These are phyloP conservation scores for Erythrocercus mccallii DNA, from an alignment of 2,113 vertebrate species.

Conservation along the genomic window DNA sequence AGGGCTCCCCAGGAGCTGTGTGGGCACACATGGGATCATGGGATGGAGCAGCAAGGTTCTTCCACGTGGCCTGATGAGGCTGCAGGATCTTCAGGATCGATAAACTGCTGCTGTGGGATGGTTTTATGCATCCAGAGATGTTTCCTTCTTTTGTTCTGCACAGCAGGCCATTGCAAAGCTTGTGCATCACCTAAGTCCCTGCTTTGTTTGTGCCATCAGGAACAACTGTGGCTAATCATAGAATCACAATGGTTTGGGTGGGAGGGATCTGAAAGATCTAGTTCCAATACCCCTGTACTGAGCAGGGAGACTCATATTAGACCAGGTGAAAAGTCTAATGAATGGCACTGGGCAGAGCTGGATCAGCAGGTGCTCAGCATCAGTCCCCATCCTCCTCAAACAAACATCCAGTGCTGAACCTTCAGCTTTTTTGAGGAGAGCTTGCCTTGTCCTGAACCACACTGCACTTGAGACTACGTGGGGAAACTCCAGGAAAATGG, in stretches of 20 bases:
- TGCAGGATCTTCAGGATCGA: not conserved
- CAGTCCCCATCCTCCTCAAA: not conserved
- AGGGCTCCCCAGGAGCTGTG: not conserved
- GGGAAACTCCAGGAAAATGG: not conserved
- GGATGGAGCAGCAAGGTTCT: not conserved
- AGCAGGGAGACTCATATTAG: not conserved
- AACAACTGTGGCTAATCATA: not conserved
- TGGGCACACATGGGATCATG: fast-evolving
- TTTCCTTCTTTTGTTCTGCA: not conserved
- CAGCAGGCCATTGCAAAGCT: not conserved
- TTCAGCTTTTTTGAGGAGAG: not conserved
- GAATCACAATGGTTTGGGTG: not conserved
- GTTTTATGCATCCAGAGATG: not conserved
- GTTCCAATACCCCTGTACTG: not conserved
- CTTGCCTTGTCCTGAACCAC: not conserved
- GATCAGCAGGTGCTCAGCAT: not conserved
- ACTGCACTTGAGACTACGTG: not conserved
- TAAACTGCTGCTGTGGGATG: not conserved
- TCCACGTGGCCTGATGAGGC: not conserved
- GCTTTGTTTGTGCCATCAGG: not conserved
- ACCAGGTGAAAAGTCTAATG: not conserved
- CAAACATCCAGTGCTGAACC: not conserved
- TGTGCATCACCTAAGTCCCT: fast-evolving
- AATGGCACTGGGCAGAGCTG: not conserved
- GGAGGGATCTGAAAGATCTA: not conserved